Percentiles rank a stretch among this genome's conserved stretches.
phyloP scores from a whole-genome alignment of 2,113 vertebrate species.

The Pachypanchax playfairii region DNA sequence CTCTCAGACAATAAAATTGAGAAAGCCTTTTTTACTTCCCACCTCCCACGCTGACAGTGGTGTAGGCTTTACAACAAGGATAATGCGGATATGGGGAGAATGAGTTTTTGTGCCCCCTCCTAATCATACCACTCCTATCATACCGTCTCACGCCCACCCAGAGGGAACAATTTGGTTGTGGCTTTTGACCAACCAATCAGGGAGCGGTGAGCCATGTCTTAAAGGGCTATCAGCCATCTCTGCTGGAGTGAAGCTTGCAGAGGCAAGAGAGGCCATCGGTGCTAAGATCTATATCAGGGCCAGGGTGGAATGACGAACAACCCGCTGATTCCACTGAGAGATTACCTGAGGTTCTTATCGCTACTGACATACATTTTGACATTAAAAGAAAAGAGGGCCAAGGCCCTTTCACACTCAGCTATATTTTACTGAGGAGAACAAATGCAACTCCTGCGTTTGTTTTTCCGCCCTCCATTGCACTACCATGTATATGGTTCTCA shows the following conservation, averaged over 20 bases:
- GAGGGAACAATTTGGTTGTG: slow-evolving; percentile 63
- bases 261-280: slow-evolving; percentile 48
- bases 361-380: slow-evolving; percentile 61
- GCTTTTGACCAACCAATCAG: slow-evolving; percentile 72
- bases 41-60: slow-evolving; percentile 62
- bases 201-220: slow-evolving; percentile 64
- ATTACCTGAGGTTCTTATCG: slow-evolving; percentile 66
- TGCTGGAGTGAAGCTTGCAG: slow-evolving; percentile 52
- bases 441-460: slow-evolving; percentile 31
- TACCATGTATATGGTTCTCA: slow-evolving; percentile 18
- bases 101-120: slow-evolving; percentile 49
- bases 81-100: slow-evolving; percentile 62
- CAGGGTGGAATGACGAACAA: slow-evolving; percentile 67
- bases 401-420: slow-evolving; percentile 38
- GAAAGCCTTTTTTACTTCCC: slow-evolving; percentile 57
- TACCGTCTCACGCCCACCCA: slow-evolving; percentile 48
- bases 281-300: slow-evolving; percentile 65
- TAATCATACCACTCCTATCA: slow-evolving; percentile 47
- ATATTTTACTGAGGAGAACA: slow-evolving; percentile 12
- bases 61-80: slow-evolving; percentile 60
- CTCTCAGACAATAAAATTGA: slow-evolving; percentile 74
- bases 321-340: slow-evolving; percentile 59
- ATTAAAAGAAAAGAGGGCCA: slow-evolving; percentile 61
- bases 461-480: slow-evolving; percentile 26
- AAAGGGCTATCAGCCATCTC: slow-evolving; percentile 70